Evolutionary conservation across 2,113 vertebrate species (phyloP), one percentile per base, ranked within the genome.

Genomic region (Chelonoidis abingdonii): DNA sequence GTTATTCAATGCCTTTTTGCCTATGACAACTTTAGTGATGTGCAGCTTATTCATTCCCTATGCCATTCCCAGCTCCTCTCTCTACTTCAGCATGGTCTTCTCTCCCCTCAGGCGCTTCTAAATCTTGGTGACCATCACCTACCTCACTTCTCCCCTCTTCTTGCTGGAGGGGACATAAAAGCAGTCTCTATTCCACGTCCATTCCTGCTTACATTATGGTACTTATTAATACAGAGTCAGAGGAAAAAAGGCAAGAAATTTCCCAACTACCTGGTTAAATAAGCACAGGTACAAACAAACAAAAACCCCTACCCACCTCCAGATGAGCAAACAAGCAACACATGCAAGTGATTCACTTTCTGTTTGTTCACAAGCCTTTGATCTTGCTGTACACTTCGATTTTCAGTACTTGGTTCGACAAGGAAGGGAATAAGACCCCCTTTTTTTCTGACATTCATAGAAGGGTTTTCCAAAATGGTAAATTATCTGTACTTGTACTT

Each of bases 1-100:
- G 89, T 95, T 96, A 95, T 95, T 96, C 87, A n/a, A 72, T 82
- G 89, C 78, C 91, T 94, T 95, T 96, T 95, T 93, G 88, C 72
- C 84, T 88, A 92, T 83, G 72, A 97, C 62, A 93, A 84, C 80
- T 8, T 27, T 19, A 89, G 92, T 83, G 78, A 94, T 27, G 31
- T 50, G 84, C 47, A 90, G 94, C 62, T 49, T 80, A 83, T 80
- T 95, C 92, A 84, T 91, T 84, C 50, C 80, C 80, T 76, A 81
- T 38, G 50, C 24, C 85, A 92, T 87, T 90, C 56, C 50, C 35
- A 65, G 1, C 81, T 95, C 27, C 62, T 80, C 22, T 31, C 10
- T 83, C 35, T 47, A 52, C 79, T 90, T 90, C 75, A 31, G 4
- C 35, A 80, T 0, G 1, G n/a, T 84, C 44, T 75, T n/a, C 62